phyloP scores from a whole-genome alignment of 2,113 vertebrate species.

The Cyprinus carpio region DNA sequence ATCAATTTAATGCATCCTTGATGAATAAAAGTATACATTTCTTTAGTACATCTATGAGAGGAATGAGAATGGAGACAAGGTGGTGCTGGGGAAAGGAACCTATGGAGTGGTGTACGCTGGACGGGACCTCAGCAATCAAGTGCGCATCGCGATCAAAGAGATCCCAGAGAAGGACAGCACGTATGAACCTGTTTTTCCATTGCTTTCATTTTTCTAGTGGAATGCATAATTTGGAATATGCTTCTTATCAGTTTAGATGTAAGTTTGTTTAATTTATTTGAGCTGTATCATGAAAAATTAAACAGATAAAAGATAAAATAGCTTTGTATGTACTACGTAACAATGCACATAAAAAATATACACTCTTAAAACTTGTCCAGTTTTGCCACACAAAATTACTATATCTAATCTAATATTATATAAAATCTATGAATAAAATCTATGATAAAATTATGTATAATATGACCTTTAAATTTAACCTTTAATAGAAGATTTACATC shows the following conservation, averaged over 20 bases:
- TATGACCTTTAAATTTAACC: background rate
- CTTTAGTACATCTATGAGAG: constrained; percentile 86
- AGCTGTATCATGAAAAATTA: background rate
- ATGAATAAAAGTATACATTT: background rate
- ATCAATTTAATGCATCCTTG: background rate
- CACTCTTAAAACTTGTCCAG: background rate
- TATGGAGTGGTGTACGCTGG: constrained; percentile 90
- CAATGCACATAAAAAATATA: background rate
- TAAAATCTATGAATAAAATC: too few relatives aligned
- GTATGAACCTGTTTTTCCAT: constrained; percentile 64
- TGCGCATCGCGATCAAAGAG: constrained; percentile 94
- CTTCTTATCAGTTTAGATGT: background rate
- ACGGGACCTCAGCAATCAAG: constrained; percentile 84
- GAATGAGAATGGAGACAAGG: constrained; percentile 76
- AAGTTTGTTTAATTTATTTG: background rate
- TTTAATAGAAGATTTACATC: background rate
- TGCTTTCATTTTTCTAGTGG: background rate
- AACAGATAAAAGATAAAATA: background rate
- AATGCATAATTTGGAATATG: background rate
- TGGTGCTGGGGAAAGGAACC: constrained; percentile 88
- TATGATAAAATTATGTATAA: background rate
- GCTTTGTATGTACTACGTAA: too few relatives aligned
- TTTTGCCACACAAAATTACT: background rate
- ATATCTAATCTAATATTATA: too few relatives aligned
- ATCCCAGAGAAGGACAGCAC: constrained; percentile 89